phyloP scores from a whole-genome alignment of 1,140 invertebrate species.

The Caenorhabditis tropicalis region DNA sequence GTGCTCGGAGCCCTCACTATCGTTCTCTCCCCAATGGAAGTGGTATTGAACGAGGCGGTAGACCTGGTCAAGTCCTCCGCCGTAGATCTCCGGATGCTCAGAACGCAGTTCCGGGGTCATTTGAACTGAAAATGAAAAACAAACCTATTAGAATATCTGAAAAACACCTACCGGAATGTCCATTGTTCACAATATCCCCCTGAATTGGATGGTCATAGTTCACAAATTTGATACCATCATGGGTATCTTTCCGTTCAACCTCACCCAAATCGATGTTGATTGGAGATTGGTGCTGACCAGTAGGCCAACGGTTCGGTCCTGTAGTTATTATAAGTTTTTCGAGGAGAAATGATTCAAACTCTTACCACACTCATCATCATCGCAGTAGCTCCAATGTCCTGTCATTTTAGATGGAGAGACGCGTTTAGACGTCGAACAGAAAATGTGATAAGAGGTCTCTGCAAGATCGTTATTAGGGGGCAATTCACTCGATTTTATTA shows the following conservation, averaged over 20 bases:
- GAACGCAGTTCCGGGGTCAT: conserved; percentile 59
- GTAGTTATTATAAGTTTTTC: not conserved
- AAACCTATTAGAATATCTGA: not conserved
- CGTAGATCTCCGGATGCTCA: conserved; percentile 68
- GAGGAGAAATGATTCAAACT: not conserved
- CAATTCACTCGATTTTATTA: not conserved
- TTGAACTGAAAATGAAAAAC: conserved; percentile 63
- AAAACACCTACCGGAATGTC: conserved; percentile 61
- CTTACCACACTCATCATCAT: conserved; percentile 57
- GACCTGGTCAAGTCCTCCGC: conserved; percentile 65
- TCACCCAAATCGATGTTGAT: conserved; percentile 64
- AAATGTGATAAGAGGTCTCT: conserved; percentile 29
- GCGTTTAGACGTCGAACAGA: conserved; percentile 26
- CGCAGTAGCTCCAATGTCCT: conserved; percentile 56
- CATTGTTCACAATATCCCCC: conserved; percentile 67
- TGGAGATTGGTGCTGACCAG: conserved; percentile 63
- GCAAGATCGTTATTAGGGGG: not conserved
- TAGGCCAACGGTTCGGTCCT: conserved; percentile 63
- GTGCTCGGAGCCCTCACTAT: conserved; percentile 66
- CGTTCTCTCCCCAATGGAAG: conserved; percentile 68
- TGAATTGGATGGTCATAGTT: conserved; percentile 64
- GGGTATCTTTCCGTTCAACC: conserved; percentile 54
- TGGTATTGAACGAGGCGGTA: conserved; percentile 69
- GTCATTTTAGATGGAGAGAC: conserved; percentile 47
- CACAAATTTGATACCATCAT: conserved; percentile 62